Evolutionary conservation across 2,888 invertebrate species (phyloP).

Genomic region (Cheilosia pagana): DNA sequence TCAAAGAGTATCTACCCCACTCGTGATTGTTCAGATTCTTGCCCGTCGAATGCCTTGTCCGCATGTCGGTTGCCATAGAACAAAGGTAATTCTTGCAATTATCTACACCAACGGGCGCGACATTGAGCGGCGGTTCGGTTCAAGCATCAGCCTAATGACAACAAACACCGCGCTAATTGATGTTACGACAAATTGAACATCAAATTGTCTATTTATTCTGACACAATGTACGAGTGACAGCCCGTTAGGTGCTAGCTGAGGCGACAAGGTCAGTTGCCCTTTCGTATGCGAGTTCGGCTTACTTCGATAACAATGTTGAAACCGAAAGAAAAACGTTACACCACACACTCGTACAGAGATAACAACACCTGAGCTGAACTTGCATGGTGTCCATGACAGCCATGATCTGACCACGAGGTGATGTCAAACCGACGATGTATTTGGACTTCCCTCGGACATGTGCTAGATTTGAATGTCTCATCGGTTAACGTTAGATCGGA

Average conservation of each 20-base stretch:
- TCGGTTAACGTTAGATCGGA: conserved; percentile 23
- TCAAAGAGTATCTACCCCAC: conserved; percentile 41
- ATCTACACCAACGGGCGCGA: conserved; percentile 12
- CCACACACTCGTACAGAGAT: background rate
- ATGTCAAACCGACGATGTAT: conserved; percentile 39
- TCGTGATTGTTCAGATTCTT: conserved; percentile 53
- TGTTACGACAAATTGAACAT: conserved; percentile 65
- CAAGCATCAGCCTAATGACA: conserved; percentile 22
- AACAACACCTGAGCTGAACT: conserved; percentile 21
- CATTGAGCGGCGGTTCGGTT: conserved; percentile 37
- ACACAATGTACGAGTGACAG: conserved; percentile 34
- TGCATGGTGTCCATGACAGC: conserved; percentile 46
- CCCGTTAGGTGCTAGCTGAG: conserved; percentile 35
- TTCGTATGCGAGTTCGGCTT: conserved; percentile 16
- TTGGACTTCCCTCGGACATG: conserved; percentile 36
- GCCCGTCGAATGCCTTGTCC: background rate
- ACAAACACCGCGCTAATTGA: conserved; percentile 56
- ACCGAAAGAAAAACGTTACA: background rate
- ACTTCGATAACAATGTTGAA: no score
- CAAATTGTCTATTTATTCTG: conserved; percentile 51
- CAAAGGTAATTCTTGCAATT: conserved; percentile 66
- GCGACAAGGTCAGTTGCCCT: conserved; percentile 39
- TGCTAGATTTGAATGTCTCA: conserved; percentile 57
- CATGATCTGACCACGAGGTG: conserved; percentile 54
- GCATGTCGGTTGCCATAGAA: conserved; percentile 52